phyloP scores from a whole-genome alignment of 1,140 invertebrate species.

The Pogonomyrmex californicus region DNA sequence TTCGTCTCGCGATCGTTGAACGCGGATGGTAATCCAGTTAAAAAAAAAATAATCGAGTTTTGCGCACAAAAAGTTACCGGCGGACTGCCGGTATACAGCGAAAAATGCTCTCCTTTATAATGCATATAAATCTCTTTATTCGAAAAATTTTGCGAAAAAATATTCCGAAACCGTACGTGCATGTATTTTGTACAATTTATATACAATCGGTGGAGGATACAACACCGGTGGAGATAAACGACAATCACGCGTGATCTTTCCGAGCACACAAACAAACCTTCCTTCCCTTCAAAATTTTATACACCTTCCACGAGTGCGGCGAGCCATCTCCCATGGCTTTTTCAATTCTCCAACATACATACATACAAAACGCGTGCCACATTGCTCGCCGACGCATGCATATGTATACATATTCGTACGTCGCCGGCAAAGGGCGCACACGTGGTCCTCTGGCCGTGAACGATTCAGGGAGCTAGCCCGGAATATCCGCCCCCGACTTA shows the following conservation, averaged over 20 bases:
- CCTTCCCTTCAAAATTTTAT: slow-evolving; percentile 21
- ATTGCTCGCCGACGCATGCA: slow-evolving; percentile 18
- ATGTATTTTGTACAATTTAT: neutral
- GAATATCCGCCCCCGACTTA: slow-evolving; percentile 47
- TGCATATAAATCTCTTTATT: neutral
- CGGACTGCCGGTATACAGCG: neutral
- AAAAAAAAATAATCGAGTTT: slow-evolving; percentile 24
- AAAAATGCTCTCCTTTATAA: neutral
- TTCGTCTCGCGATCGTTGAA: slow-evolving; percentile 8
- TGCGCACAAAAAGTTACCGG: neutral
- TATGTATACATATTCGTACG: neutral
- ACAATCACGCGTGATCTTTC: slow-evolving; percentile 12
- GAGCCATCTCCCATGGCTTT: neutral
- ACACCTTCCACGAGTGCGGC: slow-evolving; percentile 20
- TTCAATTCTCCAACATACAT: neutral
- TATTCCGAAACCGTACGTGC: neutral
- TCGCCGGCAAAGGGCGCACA: neutral
- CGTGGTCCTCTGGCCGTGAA: slow-evolving; percentile 32
- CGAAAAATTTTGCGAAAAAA: neutral
- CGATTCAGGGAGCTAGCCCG: slow-evolving; percentile 7
- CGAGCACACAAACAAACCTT: neutral
- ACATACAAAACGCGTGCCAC: slow-evolving; percentile 31
- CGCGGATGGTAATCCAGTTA: neutral
- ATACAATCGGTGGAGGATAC: neutral
- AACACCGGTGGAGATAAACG: slow-evolving; percentile 1